phyloP scores from a whole-genome alignment of 2,113 vertebrate genomes.

The Marmota monax region DNA sequence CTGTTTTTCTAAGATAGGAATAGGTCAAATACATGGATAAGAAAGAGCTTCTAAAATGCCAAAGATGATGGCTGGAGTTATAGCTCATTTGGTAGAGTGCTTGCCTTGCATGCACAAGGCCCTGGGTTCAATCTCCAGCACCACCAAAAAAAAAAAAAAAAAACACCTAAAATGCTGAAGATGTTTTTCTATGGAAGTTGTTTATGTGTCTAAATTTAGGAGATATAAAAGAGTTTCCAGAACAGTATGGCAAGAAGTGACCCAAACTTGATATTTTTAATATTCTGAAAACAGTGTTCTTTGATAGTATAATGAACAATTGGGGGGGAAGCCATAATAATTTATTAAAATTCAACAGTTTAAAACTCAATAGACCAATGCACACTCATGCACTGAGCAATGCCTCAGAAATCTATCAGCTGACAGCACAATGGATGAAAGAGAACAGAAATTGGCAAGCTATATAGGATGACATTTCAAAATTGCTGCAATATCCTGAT shows the following conservation, averaged over 20 bases:
- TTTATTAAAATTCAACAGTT: constrained; percentile 69
- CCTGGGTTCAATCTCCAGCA: too few relatives aligned
- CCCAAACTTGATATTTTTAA: constrained; percentile 24
- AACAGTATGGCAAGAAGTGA: not conserved
- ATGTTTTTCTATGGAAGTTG: not conserved
- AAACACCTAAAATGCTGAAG: not conserved
- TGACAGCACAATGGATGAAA: not conserved
- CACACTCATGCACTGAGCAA: not conserved
- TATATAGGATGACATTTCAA: constrained; percentile 44
- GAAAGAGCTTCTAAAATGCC: not conserved
- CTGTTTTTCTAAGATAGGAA: not conserved
- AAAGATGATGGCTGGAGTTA: not conserved
- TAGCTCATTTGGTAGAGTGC: too few relatives aligned
- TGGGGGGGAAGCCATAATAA: constrained; percentile 49
- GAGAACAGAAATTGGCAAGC: constrained; percentile 14
- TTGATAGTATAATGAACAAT: constrained; percentile 3
- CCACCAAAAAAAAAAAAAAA: too few relatives aligned
- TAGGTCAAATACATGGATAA: not conserved
- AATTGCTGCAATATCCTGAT: constrained; percentile 31
- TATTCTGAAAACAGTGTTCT: constrained; percentile 41
- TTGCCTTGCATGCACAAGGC: too few relatives aligned
- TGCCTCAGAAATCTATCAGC: constrained; percentile 53
- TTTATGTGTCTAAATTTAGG: constrained; percentile 13
- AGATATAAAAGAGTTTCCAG: constrained; percentile 42
- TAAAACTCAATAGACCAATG: constrained; percentile 41